phyloP scores from a whole-genome alignment of 2,797 vertebrate species.

The Ceryle rudis region DNA sequence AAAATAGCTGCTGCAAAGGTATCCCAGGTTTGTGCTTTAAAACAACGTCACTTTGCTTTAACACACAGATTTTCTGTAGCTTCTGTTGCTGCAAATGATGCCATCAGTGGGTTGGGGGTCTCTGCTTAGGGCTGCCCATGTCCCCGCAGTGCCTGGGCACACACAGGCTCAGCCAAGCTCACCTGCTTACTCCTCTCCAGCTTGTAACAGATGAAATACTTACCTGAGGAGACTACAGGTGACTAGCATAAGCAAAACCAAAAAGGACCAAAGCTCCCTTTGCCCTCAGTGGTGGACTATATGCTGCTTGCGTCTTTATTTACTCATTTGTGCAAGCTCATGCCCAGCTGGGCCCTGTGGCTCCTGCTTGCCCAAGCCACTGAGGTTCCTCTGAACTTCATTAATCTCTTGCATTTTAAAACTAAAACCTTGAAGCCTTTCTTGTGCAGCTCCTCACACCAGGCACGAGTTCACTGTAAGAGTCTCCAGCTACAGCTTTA shows the following conservation, averaged over 20 bases:
- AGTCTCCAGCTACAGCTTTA: not conserved
- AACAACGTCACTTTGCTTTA: not conserved
- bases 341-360: not conserved
- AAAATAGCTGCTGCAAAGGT: not conserved
- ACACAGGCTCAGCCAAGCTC: not conserved
- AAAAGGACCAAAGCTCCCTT: not conserved
- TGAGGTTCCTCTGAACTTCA: not conserved
- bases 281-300: not conserved
- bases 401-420: not conserved
- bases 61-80: not conserved
- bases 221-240: not conserved
- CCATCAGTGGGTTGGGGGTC: fast-evolving
- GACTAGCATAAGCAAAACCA: not conserved
- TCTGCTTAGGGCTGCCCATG: not conserved
- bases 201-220: fast-evolving
- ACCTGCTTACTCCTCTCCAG: not conserved
- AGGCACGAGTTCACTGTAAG: not conserved
- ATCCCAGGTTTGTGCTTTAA: not conserved
- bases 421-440: not conserved
- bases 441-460: not conserved
- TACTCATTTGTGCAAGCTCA: not conserved
- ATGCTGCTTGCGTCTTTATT: not conserved
- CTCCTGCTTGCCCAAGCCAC: not conserved
- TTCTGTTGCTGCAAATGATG: not conserved
- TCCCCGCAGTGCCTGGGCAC: fast-evolving